Percentiles rank a stretch among this genome's conserved stretches.
Conservation (phyloP, 2,113 vertebrate genomes). For the Pardalotus punctatus region DNA sequence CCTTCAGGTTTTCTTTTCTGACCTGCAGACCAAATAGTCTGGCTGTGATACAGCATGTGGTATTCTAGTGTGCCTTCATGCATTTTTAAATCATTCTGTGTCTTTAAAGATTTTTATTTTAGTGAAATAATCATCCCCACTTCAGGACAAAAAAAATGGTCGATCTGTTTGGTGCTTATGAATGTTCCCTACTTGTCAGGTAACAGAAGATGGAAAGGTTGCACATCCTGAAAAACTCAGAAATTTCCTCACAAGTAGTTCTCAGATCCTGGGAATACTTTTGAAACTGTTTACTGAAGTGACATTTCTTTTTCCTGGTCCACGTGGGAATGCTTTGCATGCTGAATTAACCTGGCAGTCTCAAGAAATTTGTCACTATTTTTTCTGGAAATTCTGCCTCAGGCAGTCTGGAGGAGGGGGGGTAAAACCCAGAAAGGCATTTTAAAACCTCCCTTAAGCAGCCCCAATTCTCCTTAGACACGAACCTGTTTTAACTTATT, state of each 20-base stretch:
- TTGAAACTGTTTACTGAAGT: not conserved
- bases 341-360: not conserved
- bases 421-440: not conserved
- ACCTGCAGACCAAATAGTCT: not conserved
- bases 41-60: not conserved
- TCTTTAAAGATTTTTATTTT: not conserved
- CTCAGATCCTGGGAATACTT: not conserved
- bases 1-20: not conserved
- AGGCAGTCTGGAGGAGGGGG: not conserved
- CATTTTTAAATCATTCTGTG: not conserved
- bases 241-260: not conserved
- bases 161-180: not conserved
- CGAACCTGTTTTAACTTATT: not conserved
- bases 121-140: not conserved
- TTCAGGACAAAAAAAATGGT: rapidly evolving
- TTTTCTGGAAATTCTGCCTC: not conserved
- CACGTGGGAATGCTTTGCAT: not conserved
- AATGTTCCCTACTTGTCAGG: not conserved
- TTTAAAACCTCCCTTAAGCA: not conserved
- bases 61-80: not conserved
- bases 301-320: not conserved
- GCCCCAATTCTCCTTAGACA: not conserved
- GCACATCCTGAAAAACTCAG: not conserved
- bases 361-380: not conserved
- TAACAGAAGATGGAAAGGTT: not conserved